Conservation (phyloP, 2,113 vertebrate species). For the Antigone vipio region DNA sequence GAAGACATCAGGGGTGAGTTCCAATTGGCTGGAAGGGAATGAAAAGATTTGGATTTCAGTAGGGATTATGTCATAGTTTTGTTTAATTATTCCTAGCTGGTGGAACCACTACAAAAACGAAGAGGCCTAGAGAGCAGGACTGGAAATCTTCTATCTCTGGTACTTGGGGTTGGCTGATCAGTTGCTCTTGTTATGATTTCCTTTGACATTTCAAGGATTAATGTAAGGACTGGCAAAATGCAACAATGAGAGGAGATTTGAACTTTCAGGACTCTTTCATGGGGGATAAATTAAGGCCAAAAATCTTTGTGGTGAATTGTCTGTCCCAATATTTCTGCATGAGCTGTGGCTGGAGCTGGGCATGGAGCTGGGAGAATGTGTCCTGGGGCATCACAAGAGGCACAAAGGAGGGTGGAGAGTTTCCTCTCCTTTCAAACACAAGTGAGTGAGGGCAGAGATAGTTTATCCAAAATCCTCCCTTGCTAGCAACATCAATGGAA, state of each 20-base stretch:
- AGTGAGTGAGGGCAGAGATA: background rate
- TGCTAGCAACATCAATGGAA: background rate
- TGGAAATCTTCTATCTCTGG: background rate
- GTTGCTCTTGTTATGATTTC: background rate
- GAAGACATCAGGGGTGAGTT: slow-evolving; percentile 46
- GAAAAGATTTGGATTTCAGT: slow-evolving; percentile 64
- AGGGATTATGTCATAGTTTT: slow-evolving; percentile 46
- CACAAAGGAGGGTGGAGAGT: background rate
- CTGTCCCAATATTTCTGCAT: background rate
- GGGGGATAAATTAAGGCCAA: background rate
- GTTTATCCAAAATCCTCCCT: background rate
- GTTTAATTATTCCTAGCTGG: slow-evolving; percentile 55
- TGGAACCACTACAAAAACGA: slow-evolving; percentile 26
- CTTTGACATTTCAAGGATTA: background rate
- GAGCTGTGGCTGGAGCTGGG: background rate
- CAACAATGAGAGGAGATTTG: background rate
- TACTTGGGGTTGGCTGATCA: background rate
- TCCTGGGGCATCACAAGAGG: background rate
- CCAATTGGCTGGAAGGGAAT: slow-evolving; percentile 71
- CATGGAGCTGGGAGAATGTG: background rate
- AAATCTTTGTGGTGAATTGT: background rate
- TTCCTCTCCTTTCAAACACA: background rate
- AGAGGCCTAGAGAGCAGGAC: background rate
- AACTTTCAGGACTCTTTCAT: background rate
- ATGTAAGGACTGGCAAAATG: background rate